phyloP scores from a whole-genome alignment of 30 jellyfish, hydroid and myxozoan species.

The Hydractinia symbiolongicarpus region DNA sequence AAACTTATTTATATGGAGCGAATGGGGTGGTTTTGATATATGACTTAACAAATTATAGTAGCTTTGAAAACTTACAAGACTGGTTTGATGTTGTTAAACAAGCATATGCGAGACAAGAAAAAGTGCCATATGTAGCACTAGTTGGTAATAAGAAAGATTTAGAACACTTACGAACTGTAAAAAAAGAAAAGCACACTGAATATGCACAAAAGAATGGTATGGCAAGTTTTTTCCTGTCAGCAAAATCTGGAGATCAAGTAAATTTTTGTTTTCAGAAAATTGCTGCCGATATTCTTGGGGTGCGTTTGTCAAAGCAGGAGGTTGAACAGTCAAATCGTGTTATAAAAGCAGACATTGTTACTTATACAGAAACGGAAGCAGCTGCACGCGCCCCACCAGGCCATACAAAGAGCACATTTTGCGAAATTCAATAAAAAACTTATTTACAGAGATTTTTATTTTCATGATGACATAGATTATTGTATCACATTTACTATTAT shows the following conservation, averaged over 20 bases:
- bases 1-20: conserved; percentile 96
- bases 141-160: conserved; percentile 92
- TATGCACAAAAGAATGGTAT: conserved; percentile 70
- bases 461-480: too few relatives aligned
- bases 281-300: conserved; percentile 97
- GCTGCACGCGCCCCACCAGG: conserved; percentile 40
- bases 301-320: conserved; percentile 72
- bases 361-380: conserved; percentile 66
- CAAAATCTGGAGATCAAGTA: conserved; percentile 98
- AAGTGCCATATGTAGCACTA: conserved; percentile 72
- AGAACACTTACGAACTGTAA: conserved; percentile 95
- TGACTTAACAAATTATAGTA: conserved; percentile 82
- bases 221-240: conserved; percentile 85
- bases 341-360: conserved; percentile 79
- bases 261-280: conserved; percentile 71
- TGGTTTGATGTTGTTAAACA: conserved; percentile 74
- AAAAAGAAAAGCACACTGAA: conserved; percentile 73
- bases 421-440: conserved; percentile 45
- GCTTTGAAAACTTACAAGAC: conserved; percentile 83
- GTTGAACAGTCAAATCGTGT: conserved; percentile 87
- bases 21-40: conserved; percentile 71
- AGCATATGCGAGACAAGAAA: conserved; percentile 46
- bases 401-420: conserved; percentile 74
- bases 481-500: too few relatives aligned
- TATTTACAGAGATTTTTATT: too few relatives aligned